These are phyloP conservation scores for Melangyna quadrimaculata DNA, from an alignment of 2,888 invertebrate genomes.

Conservation along the genomic window DNA sequence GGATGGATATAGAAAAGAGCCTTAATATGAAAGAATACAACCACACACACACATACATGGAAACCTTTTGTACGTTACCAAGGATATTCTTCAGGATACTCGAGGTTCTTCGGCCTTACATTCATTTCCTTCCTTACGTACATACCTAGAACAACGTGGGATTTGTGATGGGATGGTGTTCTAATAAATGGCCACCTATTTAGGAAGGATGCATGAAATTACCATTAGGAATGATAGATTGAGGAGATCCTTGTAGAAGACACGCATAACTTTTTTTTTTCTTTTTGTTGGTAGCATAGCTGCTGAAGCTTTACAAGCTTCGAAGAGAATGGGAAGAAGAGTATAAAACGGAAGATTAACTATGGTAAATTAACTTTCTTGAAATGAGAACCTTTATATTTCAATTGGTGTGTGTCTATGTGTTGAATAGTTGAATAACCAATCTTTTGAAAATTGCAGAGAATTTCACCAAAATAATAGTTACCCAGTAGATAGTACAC, in stretches of 20 bases:
- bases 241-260: constrained; percentile 41
- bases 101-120: constrained; percentile 36
- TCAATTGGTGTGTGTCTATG: constrained; percentile 18
- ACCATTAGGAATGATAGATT: constrained; percentile 69
- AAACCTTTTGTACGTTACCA: constrained; percentile 36
- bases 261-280: constrained; percentile 45
- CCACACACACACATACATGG: neutral
- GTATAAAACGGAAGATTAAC: constrained; percentile 56
- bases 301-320: constrained; percentile 6
- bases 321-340: neutral
- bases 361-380: constrained; percentile 67
- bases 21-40: neutral
- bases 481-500: too few relatives aligned
- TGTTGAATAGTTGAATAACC: neutral
- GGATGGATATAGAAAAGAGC: constrained; percentile 23
- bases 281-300: neutral
- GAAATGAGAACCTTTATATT: constrained; percentile 39
- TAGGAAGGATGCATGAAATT: constrained; percentile 71
- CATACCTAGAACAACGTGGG: too few relatives aligned
- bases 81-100: constrained; percentile 23
- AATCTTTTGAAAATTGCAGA: neutral
- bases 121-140: constrained; percentile 33
- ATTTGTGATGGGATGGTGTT: constrained; percentile 22
- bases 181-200: constrained; percentile 62
- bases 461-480: neutral